phyloP scores from a whole-genome alignment of 2,797 vertebrate species.

The Melanotaenia maccullochi region DNA sequence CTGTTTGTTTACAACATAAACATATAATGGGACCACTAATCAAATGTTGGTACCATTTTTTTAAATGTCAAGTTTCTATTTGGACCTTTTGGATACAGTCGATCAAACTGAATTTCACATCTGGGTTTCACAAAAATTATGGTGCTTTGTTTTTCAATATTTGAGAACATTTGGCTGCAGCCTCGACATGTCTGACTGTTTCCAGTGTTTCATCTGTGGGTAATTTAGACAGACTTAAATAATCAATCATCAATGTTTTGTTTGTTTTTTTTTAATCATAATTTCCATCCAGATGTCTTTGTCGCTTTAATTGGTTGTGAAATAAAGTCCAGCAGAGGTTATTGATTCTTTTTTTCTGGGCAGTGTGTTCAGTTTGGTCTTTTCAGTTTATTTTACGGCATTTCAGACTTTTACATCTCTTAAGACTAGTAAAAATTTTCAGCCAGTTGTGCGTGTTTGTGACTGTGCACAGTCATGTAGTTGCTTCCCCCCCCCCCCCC shows the following conservation, averaged over 20 bases:
- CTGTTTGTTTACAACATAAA: conserved; percentile 19
- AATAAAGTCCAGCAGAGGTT: conserved; percentile 12
- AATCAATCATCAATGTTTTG: neutral
- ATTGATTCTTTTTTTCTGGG: conserved; percentile 27
- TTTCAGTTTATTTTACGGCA: neutral
- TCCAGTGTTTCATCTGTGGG: neutral
- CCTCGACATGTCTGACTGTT: neutral
- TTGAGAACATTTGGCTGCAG: neutral
- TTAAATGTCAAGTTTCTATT: neutral
- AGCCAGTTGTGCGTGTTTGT: conserved; percentile 13
- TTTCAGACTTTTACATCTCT: conserved; percentile 50
- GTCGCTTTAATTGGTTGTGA: conserved; percentile 7
- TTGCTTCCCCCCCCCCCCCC: too few species aligned
- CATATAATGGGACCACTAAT: neutral
- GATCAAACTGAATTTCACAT: neutral
- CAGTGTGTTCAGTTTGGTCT: neutral
- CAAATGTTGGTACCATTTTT: neutral
- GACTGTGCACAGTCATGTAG: neutral
- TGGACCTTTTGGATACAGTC: neutral
- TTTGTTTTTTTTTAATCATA: neutral
- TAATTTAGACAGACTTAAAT: neutral
- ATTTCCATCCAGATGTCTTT: neutral
- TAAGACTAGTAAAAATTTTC: conserved; percentile 64
- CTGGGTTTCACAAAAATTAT: neutral
- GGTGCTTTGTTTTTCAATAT: neutral